Percentiles rank a stretch among this genome's conserved stretches.
phyloP scores from a whole-genome alignment of 2,888 invertebrate species.

The Scaptomyza polygonia region DNA sequence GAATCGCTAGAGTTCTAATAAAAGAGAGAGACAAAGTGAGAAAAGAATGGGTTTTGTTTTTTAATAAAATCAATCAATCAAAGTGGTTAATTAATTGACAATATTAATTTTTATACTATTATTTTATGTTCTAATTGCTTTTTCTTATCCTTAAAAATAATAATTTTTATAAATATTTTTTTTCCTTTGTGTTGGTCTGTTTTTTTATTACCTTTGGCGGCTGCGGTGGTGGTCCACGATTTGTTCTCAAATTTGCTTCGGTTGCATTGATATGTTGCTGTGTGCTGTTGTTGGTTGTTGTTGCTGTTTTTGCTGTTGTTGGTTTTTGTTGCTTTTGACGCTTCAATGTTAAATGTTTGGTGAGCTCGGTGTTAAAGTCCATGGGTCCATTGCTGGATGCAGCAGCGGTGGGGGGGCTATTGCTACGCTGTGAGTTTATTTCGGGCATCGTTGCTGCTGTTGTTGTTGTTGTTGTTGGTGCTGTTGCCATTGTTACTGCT shows the following conservation, averaged over 20 bases:
- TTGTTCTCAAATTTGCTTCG: constrained; percentile 84
- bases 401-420: constrained; percentile 61
- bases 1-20: constrained; percentile 87
- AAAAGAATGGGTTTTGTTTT: no score
- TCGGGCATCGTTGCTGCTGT: constrained; percentile 80
- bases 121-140: no score
- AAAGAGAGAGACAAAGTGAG: neutral
- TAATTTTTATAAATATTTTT: neutral
- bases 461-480: constrained; percentile 59
- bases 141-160: no score
- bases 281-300: constrained; percentile 49
- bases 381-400: constrained; percentile 76
- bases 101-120: no score
- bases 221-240: constrained; percentile 92
- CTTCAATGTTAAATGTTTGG: constrained; percentile 84
- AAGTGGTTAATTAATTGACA: no score
- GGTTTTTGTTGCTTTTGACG: constrained; percentile 82
- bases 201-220: constrained; percentile 86
- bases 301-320: constrained; percentile 37
- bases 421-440: constrained; percentile 56
- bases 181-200: constrained; percentile 41
- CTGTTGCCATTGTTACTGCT: constrained; percentile 53
- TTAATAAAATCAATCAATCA: no score
- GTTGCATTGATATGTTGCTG: constrained; percentile 78
- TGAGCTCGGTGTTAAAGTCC: constrained; percentile 84